Percentiles rank a stretch among this genome's conserved stretches.
Evolutionary conservation across 2,888 invertebrate genomes (phyloP).

Genomic region (Epinotia ramella): DNA sequence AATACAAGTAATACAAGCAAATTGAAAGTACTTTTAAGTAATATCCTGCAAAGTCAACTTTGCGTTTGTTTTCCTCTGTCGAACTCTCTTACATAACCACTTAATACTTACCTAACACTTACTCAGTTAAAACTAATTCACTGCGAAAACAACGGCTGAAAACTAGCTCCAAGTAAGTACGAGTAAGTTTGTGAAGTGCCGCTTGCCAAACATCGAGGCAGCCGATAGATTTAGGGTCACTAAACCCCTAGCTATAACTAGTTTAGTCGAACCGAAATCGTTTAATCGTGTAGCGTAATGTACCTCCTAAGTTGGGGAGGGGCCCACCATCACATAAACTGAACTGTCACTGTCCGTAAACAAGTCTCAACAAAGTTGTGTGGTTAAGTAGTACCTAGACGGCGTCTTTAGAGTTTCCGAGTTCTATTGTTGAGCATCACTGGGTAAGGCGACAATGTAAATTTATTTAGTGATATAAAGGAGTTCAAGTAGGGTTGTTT

Average conservation of each 20-base stretch:
- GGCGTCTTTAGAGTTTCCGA: slow-evolving; percentile 67
- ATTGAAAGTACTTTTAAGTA: neutral
- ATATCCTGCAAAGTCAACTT: neutral
- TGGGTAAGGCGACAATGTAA: slow-evolving; percentile 60
- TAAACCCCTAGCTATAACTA: slow-evolving; percentile 57
- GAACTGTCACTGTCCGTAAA: slow-evolving; percentile 74
- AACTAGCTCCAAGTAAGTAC: slow-evolving; percentile 20
- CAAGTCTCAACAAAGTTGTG: slow-evolving; percentile 80
- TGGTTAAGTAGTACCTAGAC: slow-evolving; percentile 70
- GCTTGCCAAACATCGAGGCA: slow-evolving; percentile 29
- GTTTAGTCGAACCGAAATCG: slow-evolving; percentile 65
- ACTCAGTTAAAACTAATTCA: neutral
- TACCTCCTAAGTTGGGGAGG: slow-evolving; percentile 63
- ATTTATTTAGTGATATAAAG: neutral
- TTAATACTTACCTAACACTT: slow-evolving; percentile 4
- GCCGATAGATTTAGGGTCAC: slow-evolving; percentile 50
- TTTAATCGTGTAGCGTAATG: slow-evolving; percentile 63
- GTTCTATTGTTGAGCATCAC: slow-evolving; percentile 68
- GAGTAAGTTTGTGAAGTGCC: slow-evolving; percentile 25
- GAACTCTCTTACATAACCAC: neutral
- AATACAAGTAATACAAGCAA: neutral
- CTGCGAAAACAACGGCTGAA: slow-evolving; percentile 28
- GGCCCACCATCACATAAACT: slow-evolving; percentile 71
- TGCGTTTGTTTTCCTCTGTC: neutral
- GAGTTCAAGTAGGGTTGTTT: neutral